Evolutionary conservation across 2,888 invertebrate species (phyloP), one percentile per base, ranked within the genome.

Genomic region (Troglohyphantes excavatus): DNA sequence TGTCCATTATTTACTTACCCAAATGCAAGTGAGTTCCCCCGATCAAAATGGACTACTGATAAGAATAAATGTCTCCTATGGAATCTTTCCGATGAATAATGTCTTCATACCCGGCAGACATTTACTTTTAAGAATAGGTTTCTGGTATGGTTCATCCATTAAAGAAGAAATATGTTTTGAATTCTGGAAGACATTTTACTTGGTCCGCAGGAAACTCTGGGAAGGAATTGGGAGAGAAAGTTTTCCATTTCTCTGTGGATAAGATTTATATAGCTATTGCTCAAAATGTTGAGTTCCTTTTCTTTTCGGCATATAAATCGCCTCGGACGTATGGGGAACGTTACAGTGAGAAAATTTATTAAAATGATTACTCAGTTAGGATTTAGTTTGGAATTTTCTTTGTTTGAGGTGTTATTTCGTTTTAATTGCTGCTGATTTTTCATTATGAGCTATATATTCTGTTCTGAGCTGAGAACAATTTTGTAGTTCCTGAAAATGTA

Each of bases 1-100:
- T 67, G 29, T 67, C 67, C 67, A 67, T 67, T 67, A 27, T 67
- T 67, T 67, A 67, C 29, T 67, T 67, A 29, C 29, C 67, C 29
- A 29, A 67, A 67, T 29, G 67, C 27, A 27, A 67, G 53, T 53
- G 53, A 53, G 53, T 53, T 53, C n/a, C 53, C 13, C n/a, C 53
- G 53, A 53, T 53, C 53, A 53, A n/a, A 53, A 53, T 53, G 53
- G 53, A 53, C 53, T 53, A n/a, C 53, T 53, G 53, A 53, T 53
- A 53, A 53, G 53, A 53, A 53, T 53, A 53, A 53, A 53, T 53
- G 53, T 53, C 53, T 53, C 53, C n/a, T 17, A 53, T n/a, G 53
- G n/a, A 53, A 53, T 53, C 53, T 53, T 53, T 53, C n/a, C 53
- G 53, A 53, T 53, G 53, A 53, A 53, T 53, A 53, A 53, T 53